Evolutionary conservation across 2,797 vertebrate species (phyloP).

Genomic region (Dallia pectoralis): DNA sequence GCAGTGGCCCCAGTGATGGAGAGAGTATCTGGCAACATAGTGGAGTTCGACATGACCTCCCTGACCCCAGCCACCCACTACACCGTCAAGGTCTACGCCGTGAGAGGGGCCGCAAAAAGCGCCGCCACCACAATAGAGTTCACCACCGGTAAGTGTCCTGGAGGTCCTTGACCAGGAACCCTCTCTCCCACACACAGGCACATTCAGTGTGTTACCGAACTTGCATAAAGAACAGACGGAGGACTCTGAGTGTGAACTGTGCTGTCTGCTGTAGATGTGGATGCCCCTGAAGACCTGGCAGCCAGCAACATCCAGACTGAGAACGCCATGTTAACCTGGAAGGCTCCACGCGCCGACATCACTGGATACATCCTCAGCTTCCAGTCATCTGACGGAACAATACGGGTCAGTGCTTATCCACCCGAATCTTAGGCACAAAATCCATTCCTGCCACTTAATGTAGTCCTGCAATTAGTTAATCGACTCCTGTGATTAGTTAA

Average conservation of each 20-base stretch:
- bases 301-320: constrained; percentile 89
- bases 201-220: not conserved
- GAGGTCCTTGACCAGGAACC: not conserved
- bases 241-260: not conserved
- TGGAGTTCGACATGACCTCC: constrained; percentile 84
- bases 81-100: constrained; percentile 83
- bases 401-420: constrained; percentile 74
- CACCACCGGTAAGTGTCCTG: constrained; percentile 80
- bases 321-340: constrained; percentile 85
- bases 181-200: not conserved
- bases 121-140: constrained; percentile 81
- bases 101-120: constrained; percentile 85
- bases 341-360: constrained; percentile 83
- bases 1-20: constrained; percentile 85
- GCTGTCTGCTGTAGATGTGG: constrained; percentile 75
- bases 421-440: not conserved
- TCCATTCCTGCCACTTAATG: not conserved
- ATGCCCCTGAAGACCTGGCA: constrained; percentile 84
- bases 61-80: constrained; percentile 87
- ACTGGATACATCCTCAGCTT: constrained; percentile 91
- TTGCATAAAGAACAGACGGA: not conserved
- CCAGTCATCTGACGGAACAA: constrained; percentile 80
- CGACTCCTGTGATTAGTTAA: too few relatives aligned
- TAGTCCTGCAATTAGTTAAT: not conserved
- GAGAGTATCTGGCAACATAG: constrained; percentile 87